Percentiles rank a stretch among this genome's conserved stretches.
These are phyloP conservation scores for Hippocampus kuda DNA, from an alignment of 2,797 vertebrate species.

Conservation along the genomic window DNA sequence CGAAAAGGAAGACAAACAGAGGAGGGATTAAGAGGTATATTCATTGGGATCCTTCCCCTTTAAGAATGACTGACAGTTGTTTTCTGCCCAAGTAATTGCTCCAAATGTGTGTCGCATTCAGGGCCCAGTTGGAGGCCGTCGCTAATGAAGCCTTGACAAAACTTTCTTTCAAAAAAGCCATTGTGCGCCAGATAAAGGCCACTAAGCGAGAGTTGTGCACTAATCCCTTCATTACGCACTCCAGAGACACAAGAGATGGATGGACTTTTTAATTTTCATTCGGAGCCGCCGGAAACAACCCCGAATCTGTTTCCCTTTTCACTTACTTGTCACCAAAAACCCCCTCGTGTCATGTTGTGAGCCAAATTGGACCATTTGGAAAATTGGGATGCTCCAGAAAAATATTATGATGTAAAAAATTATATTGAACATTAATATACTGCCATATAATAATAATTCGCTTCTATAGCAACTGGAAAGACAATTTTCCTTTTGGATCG, in stretches of 20 bases:
- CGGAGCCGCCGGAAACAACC: slow-evolving; percentile 20
- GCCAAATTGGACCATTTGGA: not conserved
- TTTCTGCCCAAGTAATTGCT: slow-evolving; percentile 87
- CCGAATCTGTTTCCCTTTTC: slow-evolving; percentile 14
- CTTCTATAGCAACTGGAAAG: no score
- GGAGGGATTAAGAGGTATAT: slow-evolving; percentile 82
- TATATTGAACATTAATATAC: no score
- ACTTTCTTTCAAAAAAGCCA: slow-evolving; percentile 78
- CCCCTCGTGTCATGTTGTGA: not conserved
- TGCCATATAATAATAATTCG: no score
- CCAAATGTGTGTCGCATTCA: slow-evolving; percentile 77
- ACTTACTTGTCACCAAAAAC: not conserved
- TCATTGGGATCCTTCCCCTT: slow-evolving; percentile 88
- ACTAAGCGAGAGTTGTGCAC: slow-evolving; percentile 56
- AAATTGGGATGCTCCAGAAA: not conserved
- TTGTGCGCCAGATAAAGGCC: slow-evolving; percentile 73
- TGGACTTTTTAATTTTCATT: slow-evolving; percentile 51
- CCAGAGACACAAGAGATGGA: slow-evolving; percentile 47
- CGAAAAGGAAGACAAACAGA: slow-evolving; percentile 71
- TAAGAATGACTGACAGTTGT: slow-evolving; percentile 94
- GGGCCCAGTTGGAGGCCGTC: slow-evolving; percentile 72
- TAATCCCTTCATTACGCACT: slow-evolving; percentile 69
- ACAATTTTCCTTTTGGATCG: no score
- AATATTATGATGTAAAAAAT: not conserved
- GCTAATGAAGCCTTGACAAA: slow-evolving; percentile 74